A percentile compares a stretch with the other conserved stretches of the same genome.
Evolutionary conservation across 23 tunicate species (phyloP).

Genomic region (Trididemnum clinides): DNA sequence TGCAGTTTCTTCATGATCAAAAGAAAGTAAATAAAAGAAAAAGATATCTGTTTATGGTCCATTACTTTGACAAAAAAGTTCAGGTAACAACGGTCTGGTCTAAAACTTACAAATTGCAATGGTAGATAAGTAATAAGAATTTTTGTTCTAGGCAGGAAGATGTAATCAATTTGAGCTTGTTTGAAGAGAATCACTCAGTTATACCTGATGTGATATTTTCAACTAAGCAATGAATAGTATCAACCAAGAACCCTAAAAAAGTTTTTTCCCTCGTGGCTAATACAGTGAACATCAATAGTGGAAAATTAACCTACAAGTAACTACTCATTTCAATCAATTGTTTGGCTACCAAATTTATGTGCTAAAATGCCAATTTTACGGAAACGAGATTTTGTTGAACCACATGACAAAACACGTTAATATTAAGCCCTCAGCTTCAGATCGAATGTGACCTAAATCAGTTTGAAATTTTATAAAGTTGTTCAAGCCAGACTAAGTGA

Average conservation of each 20-base stretch:
- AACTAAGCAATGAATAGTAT: background rate
- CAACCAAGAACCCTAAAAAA: background rate
- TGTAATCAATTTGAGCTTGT: background rate
- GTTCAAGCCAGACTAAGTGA: background rate
- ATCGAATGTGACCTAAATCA: background rate
- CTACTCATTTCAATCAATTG: background rate
- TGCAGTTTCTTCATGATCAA: no score
- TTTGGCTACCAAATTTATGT: background rate
- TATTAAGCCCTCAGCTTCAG: background rate
- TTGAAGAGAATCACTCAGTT: background rate
- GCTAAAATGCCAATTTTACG: background rate
- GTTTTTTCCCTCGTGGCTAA: background rate
- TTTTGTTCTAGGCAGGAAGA: background rate
- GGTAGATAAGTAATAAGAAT: background rate
- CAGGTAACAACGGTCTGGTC: no score
- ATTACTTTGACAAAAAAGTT: no score
- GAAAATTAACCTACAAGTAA: background rate
- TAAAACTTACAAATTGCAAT: background rate
- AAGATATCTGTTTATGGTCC: no score
- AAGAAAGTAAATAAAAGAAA: no score
- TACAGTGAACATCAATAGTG: background rate
- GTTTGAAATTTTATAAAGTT: background rate
- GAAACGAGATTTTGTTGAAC: constrained; percentile 2
- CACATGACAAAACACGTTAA: background rate
- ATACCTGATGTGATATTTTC: background rate